Evolutionary conservation across 1,140 invertebrate species (phyloP).

Genomic region (Drosophila orosa): DNA sequence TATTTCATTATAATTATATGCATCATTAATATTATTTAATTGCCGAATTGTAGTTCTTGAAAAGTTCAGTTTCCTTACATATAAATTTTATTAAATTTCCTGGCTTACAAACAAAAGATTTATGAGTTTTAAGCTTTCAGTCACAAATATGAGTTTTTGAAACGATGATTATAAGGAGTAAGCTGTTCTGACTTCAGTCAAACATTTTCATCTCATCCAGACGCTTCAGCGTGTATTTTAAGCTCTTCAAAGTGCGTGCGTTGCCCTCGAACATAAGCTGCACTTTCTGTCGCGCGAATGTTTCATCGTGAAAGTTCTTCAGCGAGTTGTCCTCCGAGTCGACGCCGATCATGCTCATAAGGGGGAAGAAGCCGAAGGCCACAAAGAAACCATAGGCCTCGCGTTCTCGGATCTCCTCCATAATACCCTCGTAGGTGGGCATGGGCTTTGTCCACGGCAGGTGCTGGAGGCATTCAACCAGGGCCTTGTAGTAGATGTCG

Average conservation of each 20-base stretch:
- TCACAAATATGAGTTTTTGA: background rate
- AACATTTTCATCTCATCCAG: slow-evolving; percentile 73
- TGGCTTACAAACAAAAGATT: background rate
- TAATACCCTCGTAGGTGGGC: slow-evolving; percentile 79
- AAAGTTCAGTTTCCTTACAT: too few species aligned
- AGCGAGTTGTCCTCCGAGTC: slow-evolving; percentile 78
- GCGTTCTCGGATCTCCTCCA: slow-evolving; percentile 64
- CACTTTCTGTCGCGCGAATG: slow-evolving; percentile 73
- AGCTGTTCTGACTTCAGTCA: slow-evolving; percentile 39
- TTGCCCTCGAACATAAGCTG: slow-evolving; percentile 79
- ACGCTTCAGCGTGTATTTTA: slow-evolving; percentile 69
- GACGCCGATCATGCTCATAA: slow-evolving; percentile 77
- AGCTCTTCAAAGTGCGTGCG: slow-evolving; percentile 64
- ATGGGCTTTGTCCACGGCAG: slow-evolving; percentile 78
- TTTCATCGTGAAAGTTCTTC: slow-evolving; percentile 75
- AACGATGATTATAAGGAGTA: background rate
- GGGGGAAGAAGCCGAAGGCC: slow-evolving; percentile 74
- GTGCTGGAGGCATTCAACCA: slow-evolving; percentile 76
- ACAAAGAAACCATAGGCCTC: slow-evolving; percentile 81
- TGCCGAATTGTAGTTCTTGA: too few species aligned
- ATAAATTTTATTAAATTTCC: background rate
- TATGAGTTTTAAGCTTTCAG: background rate
- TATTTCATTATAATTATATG: too few species aligned
- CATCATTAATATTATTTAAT: too few species aligned
- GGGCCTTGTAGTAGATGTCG: slow-evolving; percentile 59